These are phyloP conservation scores for Tyrophagus putrescentiae DNA, from an alignment of 1,140 invertebrate genomes.

Conservation along the genomic window DNA sequence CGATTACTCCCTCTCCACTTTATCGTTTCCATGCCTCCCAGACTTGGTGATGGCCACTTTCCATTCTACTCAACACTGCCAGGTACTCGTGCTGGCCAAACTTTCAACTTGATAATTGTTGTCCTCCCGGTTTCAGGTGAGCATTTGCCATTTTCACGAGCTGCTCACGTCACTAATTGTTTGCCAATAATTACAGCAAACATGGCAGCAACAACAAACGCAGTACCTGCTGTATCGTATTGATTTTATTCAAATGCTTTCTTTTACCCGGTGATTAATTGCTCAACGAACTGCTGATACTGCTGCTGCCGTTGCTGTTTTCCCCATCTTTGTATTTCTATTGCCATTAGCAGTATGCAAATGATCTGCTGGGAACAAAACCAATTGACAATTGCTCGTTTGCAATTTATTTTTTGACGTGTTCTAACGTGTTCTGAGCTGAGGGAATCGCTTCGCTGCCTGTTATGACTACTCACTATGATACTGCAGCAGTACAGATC, in stretches of 20 bases:
- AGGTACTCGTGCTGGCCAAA: too few species aligned
- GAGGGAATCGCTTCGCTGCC: too few species aligned
- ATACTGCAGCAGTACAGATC: too few species aligned
- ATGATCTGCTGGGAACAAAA: not conserved
- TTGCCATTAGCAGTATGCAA: conserved; percentile 8
- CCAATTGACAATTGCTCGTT: not conserved
- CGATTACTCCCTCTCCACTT: conserved; percentile 5
- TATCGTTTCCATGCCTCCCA: not conserved
- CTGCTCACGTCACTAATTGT: too few species aligned
- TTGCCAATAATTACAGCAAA: conserved; percentile 8
- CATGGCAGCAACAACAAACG: too few species aligned
- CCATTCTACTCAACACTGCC: too few species aligned
- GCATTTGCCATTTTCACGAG: too few species aligned
- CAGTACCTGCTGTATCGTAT: not conserved
- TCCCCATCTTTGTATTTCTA: not conserved
- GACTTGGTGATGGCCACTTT: too few species aligned
- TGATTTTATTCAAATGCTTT: conserved; percentile 11
- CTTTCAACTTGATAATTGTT: not conserved
- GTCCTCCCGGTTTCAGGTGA: too few species aligned
- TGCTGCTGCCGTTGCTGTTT: not conserved
- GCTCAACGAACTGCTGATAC: not conserved
- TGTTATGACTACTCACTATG: too few species aligned
- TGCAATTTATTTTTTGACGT: too few species aligned
- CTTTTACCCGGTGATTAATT: conserved; percentile 7
- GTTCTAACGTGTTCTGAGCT: too few species aligned